Base-by-base conservation (phyloP, 2,888 invertebrate genomes). In the Zootermopsis nevadensis region DNA sequence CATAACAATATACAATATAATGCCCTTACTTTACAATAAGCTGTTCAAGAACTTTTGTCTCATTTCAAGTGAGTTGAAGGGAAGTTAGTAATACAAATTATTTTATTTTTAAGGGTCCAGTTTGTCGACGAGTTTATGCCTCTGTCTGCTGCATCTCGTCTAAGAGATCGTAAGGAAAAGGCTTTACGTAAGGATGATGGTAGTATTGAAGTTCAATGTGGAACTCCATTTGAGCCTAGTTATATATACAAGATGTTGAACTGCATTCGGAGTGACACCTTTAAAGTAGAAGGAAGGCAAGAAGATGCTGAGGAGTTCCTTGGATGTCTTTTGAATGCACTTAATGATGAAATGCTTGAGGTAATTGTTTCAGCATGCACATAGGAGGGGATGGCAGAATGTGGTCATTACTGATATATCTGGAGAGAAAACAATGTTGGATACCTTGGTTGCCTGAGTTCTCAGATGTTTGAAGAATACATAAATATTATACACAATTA, bases 271-370 rank as follows among this genome's bases (percentile, higher is more conserved):
- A 93, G 94, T 86, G 92, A 92, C n/a, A 93, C 93, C 85, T 89
- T 89, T 84, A 88, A 89, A 85, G 94, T 96, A 81, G 97, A 97
- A 89, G 98, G 98, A 0, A 92, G 97, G 31, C 99, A 99, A 89
- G 98, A 99, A 89, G 99, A 99, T 90, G 99, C 99, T 0, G 99
- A 99, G 89, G 99, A 99, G 89, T 98, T 99, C 90, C 92, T 99
- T 2, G 96, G 97, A 12, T 97, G 96, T 89, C 92, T 99, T 85
- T 92, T 99, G 35, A 99, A 98, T 90, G 96, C 96, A 38, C 93
- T 99, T 83, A 98, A 98, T 88, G 99, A 99, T 89, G 99, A 99
- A 91, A 98, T 99, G 97, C 92, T 97, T 3, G 97, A 97, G 92
- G 95, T 96, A 87, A 88, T 19, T 48, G 48, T 48, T 48, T 19